phyloP scores from a whole-genome alignment of 2,888 invertebrate species.

The Eumerus sabulonum region DNA sequence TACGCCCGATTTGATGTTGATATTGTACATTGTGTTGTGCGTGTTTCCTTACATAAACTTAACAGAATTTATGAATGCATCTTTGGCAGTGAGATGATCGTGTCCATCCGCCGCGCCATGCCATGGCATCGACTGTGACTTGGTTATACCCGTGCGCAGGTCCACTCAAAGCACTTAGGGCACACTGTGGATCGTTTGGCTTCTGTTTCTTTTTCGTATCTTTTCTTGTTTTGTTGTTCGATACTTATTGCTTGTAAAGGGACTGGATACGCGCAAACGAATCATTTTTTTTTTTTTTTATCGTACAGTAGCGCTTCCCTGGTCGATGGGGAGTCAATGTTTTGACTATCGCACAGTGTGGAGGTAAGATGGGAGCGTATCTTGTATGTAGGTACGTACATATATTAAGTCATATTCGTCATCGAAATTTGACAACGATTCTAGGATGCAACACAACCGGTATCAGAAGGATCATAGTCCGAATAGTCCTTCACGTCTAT shows the following conservation, averaged over 20 bases:
- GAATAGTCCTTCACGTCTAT: not conserved
- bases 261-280: conserved; percentile 27
- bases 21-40: conserved; percentile 59
- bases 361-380: not conserved
- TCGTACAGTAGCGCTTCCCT: conserved; percentile 51
- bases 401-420: too few species aligned
- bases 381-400: too few species aligned
- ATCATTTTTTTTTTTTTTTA: too few species aligned
- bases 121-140: not conserved
- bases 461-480: too few species aligned
- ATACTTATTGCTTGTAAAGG: conserved; percentile 21
- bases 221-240: not conserved
- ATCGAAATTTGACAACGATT: too few species aligned
- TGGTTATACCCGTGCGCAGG: conserved; percentile 31
- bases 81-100: conserved; percentile 30
- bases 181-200: not conserved
- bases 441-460: too few species aligned
- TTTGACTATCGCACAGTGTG: conserved; percentile 55
- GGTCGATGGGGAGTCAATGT: conserved; percentile 35
- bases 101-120: not conserved
- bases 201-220: conserved; percentile 12
- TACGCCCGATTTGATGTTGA: conserved; percentile 62
- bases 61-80: conserved; percentile 63
- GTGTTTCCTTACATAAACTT: conserved; percentile 64
- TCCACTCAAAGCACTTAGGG: conserved; percentile 18